Evolutionary conservation across 2,888 invertebrate genomes (phyloP), one percentile per base, ranked within the genome.

Genomic region (Eulithis testata): DNA sequence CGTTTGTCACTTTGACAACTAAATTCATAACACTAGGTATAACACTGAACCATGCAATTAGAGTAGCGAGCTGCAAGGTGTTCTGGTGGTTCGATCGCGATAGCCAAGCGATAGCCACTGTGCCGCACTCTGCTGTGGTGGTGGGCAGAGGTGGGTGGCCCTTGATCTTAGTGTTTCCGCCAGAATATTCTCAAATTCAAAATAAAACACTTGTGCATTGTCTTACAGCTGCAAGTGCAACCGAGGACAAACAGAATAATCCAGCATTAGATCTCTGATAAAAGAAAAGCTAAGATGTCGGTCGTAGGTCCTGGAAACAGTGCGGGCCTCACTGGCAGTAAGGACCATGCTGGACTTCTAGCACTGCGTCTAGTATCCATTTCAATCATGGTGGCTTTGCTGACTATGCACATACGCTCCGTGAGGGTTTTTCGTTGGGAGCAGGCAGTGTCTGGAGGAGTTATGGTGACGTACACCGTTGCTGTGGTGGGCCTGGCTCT

Each of bases 391-490:
- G 79, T 85, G 5, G 71, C 73, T 0, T 63, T 79, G 6, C 68
- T 90, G 65, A 83, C 81, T 1, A 68, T 84, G 55, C 89, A 90
- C 66, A 9, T 88, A 27, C 76, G 85, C 1, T 85, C 87, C 0
- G 45, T 89, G 69, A 78, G 83, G 31, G 81, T 88, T 21, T 89
- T 89, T 63, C 80, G 83, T 0, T 91, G 88, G 89, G 90, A 91
- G 70, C 86, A 85, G 56, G 76, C 85, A 0, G 84, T 89, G 9
- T 79, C 86, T 4, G 89, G 87, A 0, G 90, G 90, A 0, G 61
- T 90, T 1, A 54, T 88, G 2, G 81, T 88, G n/a, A 86, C 90
- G 0, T 89, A 83, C 54, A 66, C 73, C 53, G 54, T 90, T 2
- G 78, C 80, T 0, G 58, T 70, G 4, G 37, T 80, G 0, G 90